phyloP scores from a whole-genome alignment of 2,888 invertebrate species.

The Ophioninae sp. region DNA sequence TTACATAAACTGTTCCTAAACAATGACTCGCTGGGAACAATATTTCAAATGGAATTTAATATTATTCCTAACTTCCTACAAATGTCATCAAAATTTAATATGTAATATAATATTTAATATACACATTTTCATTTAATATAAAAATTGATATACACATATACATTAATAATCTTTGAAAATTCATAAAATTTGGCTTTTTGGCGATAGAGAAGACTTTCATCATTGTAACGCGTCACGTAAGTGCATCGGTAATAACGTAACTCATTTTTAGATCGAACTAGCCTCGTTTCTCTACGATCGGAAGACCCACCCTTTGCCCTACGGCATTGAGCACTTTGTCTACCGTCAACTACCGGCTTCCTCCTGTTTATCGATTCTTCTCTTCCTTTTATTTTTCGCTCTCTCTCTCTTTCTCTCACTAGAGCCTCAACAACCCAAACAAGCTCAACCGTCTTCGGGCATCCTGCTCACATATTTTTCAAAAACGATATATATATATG shows the following conservation, averaged over 20 bases:
- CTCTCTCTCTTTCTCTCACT: conserved; percentile 9
- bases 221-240: conserved; percentile 58
- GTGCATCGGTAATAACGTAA: conserved; percentile 44
- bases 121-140: too few relatives aligned
- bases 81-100: too few relatives aligned
- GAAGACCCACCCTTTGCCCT: conserved; percentile 30
- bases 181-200: background rate
- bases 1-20: background rate
- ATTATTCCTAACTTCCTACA: too few relatives aligned
- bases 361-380: conserved; percentile 60
- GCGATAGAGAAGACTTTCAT: conserved; percentile 31
- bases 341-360: conserved; percentile 58
- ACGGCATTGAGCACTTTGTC: conserved; percentile 56
- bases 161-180: too few relatives aligned
- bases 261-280: conserved; percentile 20
- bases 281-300: conserved; percentile 34
- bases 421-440: too few relatives aligned
- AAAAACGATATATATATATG: conserved; percentile 13
- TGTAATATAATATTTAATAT: too few relatives aligned
- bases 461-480: conserved; percentile 28
- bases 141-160: too few relatives aligned
- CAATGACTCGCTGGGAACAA: background rate
- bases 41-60: background rate
- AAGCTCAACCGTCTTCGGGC: conserved; percentile 24
- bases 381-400: conserved; percentile 17